Evolutionary conservation across 2,888 invertebrate genomes (phyloP).

Genomic region (Apodemia duryi): DNA sequence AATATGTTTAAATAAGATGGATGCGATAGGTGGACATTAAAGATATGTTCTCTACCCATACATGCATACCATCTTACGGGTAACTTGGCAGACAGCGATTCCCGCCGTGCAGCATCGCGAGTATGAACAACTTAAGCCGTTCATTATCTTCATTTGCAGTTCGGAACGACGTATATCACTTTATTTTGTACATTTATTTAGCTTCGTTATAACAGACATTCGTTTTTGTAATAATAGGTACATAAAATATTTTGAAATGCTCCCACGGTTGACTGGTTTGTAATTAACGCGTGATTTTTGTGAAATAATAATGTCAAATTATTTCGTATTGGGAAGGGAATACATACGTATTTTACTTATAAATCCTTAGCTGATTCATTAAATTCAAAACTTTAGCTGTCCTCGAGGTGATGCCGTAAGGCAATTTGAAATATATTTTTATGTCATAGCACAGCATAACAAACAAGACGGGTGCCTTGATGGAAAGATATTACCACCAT

Average conservation of each 20-base stretch:
- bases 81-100: conserved; percentile 7
- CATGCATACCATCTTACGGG: conserved; percentile 1
- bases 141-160: conserved; percentile 10
- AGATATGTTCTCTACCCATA: neutral
- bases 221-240: neutral
- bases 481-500: too few relatives aligned
- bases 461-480: too few relatives aligned
- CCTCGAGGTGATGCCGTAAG: too few relatives aligned
- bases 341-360: too few relatives aligned
- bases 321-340: too few relatives aligned
- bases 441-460: too few relatives aligned
- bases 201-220: neutral
- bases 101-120: conserved; percentile 7
- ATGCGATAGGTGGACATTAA: neutral
- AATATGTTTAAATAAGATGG: neutral
- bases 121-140: conserved; percentile 1
- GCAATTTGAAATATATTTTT: too few relatives aligned
- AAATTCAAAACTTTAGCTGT: too few relatives aligned
- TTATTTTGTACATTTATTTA: conserved; percentile 19
- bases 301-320: too few relatives aligned
- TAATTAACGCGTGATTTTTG: neutral
- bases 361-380: too few relatives aligned
- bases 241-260: neutral
- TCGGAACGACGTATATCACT: neutral
- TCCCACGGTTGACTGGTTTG: neutral